Percentiles rank a stretch among this genome's conserved stretches.
phyloP scores from a whole-genome alignment of 35 echinoderm and acorn worm genomes.

The Chiridota heheva region DNA sequence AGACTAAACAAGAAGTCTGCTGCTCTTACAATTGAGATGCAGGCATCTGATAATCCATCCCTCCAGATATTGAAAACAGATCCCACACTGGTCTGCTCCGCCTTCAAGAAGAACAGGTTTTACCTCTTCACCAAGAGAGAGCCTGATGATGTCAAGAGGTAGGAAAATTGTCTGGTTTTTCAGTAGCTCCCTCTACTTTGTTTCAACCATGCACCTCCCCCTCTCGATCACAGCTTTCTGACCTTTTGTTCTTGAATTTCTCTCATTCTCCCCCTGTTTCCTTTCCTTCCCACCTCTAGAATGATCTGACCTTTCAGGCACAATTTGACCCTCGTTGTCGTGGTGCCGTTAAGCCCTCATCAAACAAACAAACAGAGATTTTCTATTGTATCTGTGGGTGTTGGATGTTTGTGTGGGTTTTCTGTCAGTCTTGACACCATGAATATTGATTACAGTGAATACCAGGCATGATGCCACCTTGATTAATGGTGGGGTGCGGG shows the following conservation, averaged over 20 bases:
- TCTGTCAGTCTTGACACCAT: neutral
- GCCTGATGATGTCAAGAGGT: conserved; percentile 91
- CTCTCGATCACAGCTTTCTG: no score
- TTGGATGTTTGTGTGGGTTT: neutral
- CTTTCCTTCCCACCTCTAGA: no score
- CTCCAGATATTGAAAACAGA: conserved; percentile 49
- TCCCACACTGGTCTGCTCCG: conserved; percentile 90
- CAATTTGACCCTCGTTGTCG: no score
- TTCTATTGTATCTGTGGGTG: neutral
- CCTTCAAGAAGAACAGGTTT: conserved; percentile 96
- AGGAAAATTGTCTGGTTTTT: neutral
- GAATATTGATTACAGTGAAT: neutral
- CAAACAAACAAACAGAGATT: no score
- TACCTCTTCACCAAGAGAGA: conserved; percentile 82
- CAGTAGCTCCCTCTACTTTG: no score
- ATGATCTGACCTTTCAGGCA: no score
- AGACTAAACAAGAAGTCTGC: conserved; percentile 47
- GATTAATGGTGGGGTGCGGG: no score
- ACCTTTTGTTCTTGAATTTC: no score
- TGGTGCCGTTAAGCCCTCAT: no score
- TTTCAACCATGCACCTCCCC: no score
- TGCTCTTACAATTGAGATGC: conserved; percentile 89
- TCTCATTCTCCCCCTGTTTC: no score
- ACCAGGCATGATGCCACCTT: neutral
- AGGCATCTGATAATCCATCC: conserved; percentile 88